These are phyloP conservation scores for Heliconius ismenius DNA, from an alignment of 2,888 invertebrate species.

Conservation along the genomic window DNA sequence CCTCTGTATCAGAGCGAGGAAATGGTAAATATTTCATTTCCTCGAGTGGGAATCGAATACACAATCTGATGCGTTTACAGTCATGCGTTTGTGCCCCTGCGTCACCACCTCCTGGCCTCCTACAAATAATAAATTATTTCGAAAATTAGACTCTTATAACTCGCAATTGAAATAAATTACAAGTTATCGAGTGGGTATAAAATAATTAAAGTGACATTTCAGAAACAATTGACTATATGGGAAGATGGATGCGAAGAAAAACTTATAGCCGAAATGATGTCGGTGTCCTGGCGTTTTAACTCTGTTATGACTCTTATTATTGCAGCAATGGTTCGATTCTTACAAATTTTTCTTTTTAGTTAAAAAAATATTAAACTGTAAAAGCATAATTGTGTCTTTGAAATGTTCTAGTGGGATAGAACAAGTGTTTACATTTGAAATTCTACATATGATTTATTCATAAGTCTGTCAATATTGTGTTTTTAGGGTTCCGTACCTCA, in stretches of 20 bases:
- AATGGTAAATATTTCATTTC: background rate
- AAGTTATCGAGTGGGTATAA: too few relatives aligned
- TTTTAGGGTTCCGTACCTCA: too few relatives aligned
- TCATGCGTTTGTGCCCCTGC: too few relatives aligned
- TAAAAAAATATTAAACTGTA: conserved; percentile 1
- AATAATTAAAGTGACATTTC: background rate
- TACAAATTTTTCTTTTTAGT: background rate
- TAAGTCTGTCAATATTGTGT: too few relatives aligned
- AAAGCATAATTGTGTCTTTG: background rate
- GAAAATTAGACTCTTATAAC: too few relatives aligned
- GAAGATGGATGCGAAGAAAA: conserved; percentile 75
- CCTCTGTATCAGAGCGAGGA: background rate
- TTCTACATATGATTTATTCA: too few relatives aligned
- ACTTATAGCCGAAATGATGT: conserved; percentile 75
- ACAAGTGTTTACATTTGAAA: background rate
- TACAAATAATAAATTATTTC: too few relatives aligned
- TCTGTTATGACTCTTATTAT: conserved; percentile 73
- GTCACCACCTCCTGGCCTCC: too few relatives aligned
- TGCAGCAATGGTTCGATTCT: conserved; percentile 63
- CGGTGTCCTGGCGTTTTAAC: conserved; percentile 73
- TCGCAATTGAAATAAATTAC: too few relatives aligned
- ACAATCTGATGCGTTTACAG: too few relatives aligned
- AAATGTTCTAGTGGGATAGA: too few relatives aligned
- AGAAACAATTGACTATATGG: conserved; percentile 62
- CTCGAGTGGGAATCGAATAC: background rate